These are phyloP conservation scores for Eumeta japonica DNA, from an alignment of 1,140 invertebrate species.

Conservation along the genomic window DNA sequence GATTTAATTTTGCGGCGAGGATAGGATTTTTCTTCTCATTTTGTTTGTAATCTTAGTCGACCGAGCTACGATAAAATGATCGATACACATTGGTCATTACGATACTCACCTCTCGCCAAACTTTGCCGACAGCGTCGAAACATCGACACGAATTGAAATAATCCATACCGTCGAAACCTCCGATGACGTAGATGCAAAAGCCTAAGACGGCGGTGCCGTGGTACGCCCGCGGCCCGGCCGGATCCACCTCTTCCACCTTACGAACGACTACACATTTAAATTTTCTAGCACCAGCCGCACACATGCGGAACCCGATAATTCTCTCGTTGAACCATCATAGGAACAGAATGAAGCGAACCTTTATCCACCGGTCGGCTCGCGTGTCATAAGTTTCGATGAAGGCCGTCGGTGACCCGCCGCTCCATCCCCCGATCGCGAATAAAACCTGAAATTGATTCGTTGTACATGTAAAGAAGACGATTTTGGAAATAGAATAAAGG, in stretches of 20 bases:
- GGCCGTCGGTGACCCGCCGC: slow-evolving; percentile 72
- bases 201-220: slow-evolving; percentile 72
- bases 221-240: slow-evolving; percentile 68
- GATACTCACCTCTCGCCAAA: slow-evolving; percentile 64
- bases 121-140: slow-evolving; percentile 65
- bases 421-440: slow-evolving; percentile 80
- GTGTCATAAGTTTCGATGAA: slow-evolving; percentile 79
- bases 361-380: slow-evolving; percentile 67
- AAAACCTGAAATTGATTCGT: slow-evolving; percentile 43
- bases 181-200: slow-evolving; percentile 73
- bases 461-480: no score
- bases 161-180: slow-evolving; percentile 73
- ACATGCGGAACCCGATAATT: no score
- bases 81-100: not conserved
- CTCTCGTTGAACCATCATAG: not conserved
- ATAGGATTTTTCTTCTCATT: no score
- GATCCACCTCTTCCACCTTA: slow-evolving; percentile 59
- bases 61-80: not conserved
- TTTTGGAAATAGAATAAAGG: no score
- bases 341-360: slow-evolving; percentile 30
- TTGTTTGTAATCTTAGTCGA: not conserved
- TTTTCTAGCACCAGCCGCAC: no score
- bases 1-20: no score
- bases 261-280: no score
- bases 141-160: slow-evolving; percentile 72